Percentiles rank a stretch among this genome's conserved stretches.
Conservation (phyloP, 2,113 vertebrate species). For the Ptyas mucosa region DNA sequence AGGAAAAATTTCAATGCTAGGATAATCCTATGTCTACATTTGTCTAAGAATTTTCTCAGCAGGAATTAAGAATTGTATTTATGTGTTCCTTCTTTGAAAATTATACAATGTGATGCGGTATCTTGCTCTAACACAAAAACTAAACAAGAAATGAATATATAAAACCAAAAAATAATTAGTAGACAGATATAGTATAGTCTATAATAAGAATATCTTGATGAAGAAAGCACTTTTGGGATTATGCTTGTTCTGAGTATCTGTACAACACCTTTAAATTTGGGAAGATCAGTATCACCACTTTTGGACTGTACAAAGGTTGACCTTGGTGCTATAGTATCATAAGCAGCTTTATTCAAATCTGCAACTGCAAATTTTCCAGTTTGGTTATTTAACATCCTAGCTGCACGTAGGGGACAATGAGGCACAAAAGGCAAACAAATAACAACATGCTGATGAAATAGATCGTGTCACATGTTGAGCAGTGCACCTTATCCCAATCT, state of each 20-base stretch:
- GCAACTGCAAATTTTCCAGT: background rate
- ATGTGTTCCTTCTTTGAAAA: background rate
- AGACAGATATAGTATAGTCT: background rate
- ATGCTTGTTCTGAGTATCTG: background rate
- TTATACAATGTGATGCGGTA: background rate
- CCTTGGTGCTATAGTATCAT: background rate
- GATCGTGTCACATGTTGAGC: background rate
- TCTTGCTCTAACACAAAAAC: background rate
- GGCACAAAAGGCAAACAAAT: background rate
- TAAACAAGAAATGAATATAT: background rate
- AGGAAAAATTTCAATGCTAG: background rate
- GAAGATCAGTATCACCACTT: background rate
- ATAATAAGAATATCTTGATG: background rate
- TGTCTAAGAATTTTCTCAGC: background rate
- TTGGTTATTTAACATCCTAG: background rate
- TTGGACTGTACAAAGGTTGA: background rate
- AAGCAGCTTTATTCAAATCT: background rate
- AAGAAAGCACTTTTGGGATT: background rate
- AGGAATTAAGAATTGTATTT: background rate
- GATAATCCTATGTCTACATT: background rate
- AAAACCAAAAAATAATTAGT: background rate
- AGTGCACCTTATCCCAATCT: background rate
- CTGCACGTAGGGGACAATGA: background rate
- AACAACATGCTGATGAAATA: background rate
- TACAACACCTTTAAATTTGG: background rate